Percentiles rank a stretch among this genome's conserved stretches.
phyloP scores from a whole-genome alignment of 2,888 invertebrate genomes.

The Alsophila aescularia region DNA sequence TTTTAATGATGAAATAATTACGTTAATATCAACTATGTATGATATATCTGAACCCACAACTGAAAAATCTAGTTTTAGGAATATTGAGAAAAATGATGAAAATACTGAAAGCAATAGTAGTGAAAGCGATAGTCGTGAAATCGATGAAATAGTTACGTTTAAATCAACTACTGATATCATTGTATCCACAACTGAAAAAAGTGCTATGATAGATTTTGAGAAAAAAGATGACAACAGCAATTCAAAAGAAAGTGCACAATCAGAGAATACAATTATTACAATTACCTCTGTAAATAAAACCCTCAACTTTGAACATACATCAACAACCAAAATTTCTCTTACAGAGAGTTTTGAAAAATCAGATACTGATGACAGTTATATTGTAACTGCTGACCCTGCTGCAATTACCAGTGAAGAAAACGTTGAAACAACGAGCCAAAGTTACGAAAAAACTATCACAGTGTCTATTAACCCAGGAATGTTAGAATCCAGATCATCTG shows the following conservation, averaged over 20 bases:
- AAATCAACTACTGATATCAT: background rate
- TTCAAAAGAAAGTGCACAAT: background rate
- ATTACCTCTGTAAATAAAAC: background rate
- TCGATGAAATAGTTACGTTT: background rate
- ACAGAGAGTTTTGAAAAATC: conserved; percentile 44
- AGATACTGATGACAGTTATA: conserved; percentile 39
- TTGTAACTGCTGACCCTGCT: conserved; percentile 46
- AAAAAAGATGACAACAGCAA: background rate
- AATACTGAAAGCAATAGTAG: no score
- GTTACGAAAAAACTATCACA: conserved; percentile 43
- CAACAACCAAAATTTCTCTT: conserved; percentile 52
- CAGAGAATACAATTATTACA: conserved; percentile 2
- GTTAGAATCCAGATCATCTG: conserved; percentile 54
- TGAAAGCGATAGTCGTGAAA: background rate
- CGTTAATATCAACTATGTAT: no score
- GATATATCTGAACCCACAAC: no score
- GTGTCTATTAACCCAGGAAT: conserved; percentile 38
- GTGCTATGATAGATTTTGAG: background rate
- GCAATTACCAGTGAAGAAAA: conserved; percentile 30
- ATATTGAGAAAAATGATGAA: conserved; percentile 2
- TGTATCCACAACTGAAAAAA: conserved; percentile 4
- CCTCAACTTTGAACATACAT: conserved; percentile 46
- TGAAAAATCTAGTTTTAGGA: no score
- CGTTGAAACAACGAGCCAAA: conserved; percentile 29
- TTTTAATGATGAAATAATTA: background rate